Evolutionary conservation across 1,140 invertebrate genomes (phyloP).

Genomic region (Drosophila baimaii): DNA sequence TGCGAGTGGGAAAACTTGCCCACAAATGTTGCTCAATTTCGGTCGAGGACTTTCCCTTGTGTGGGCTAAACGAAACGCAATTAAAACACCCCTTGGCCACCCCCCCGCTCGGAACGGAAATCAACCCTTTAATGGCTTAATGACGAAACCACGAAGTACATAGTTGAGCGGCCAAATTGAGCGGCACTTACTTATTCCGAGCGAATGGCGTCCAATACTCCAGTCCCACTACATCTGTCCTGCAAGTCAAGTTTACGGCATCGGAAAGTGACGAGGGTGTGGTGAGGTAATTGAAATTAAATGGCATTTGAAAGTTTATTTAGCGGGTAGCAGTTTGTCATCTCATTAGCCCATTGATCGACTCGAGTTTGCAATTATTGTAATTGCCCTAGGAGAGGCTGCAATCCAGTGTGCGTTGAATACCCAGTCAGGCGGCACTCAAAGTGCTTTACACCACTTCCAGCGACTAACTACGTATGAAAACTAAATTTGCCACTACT

Average conservation of each 20-base stretch:
- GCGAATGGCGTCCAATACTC: constrained; percentile 49
- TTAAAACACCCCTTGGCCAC: constrained; percentile 36
- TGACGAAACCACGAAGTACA: constrained; percentile 77
- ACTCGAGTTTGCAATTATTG: constrained; percentile 31
- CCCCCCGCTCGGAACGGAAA: background rate
- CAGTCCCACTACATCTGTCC: constrained; percentile 23
- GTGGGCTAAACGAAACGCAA: constrained; percentile 44
- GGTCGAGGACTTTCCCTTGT: constrained; percentile 35
- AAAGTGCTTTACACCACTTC: constrained; percentile 36
- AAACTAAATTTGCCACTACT: constrained; percentile 46
- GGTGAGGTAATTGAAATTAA: constrained; percentile 51
- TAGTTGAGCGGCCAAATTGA: constrained; percentile 77
- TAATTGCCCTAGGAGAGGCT: constrained; percentile 15
- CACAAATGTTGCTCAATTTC: constrained; percentile 79
- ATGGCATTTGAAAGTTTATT: constrained; percentile 53
- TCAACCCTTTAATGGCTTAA: constrained; percentile 73
- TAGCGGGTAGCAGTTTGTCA: constrained; percentile 40
- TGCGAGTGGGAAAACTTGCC: constrained; percentile 41
- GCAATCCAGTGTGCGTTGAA: constrained; percentile 10
- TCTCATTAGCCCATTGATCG: constrained; percentile 48
- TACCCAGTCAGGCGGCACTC: constrained; percentile 2
- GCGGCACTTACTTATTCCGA: constrained; percentile 76
- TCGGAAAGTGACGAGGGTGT: constrained; percentile 17
- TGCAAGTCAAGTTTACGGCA: constrained; percentile 10
- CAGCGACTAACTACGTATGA: constrained; percentile 46